Percentiles rank a stretch among this genome's conserved stretches.
These are phyloP conservation scores for Zaprionus camerounensis DNA, from an alignment of 1,140 invertebrate genomes.

Conservation along the genomic window DNA sequence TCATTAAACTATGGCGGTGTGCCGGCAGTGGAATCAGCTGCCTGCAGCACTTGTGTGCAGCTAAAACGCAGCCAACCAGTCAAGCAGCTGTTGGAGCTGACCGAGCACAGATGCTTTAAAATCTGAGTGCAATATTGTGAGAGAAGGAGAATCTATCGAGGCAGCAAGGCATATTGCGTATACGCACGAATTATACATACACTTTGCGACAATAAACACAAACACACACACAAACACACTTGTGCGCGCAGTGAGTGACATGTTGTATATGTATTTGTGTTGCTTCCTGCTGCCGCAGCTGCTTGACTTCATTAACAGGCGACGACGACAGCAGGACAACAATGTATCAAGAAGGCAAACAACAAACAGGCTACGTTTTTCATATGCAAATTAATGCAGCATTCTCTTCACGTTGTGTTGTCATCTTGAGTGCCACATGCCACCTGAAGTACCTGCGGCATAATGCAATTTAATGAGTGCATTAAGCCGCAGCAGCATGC, in stretches of 20 bases:
- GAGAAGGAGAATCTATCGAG: background rate
- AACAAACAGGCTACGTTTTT: constrained; percentile 40
- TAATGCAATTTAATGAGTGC: constrained; percentile 82
- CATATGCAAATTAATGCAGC: constrained; percentile 79
- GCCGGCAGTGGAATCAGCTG: background rate
- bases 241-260: background rate
- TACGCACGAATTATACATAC: background rate
- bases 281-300: constrained; percentile 57
- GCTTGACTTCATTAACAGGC: constrained; percentile 79
- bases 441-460: constrained; percentile 71
- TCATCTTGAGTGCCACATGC: constrained; percentile 41
- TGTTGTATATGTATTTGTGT: constrained; percentile 8
- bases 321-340: constrained; percentile 37
- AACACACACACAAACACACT: constrained; percentile 3
- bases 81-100: background rate
- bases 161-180: background rate
- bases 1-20: background rate
- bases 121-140: constrained; percentile 23
- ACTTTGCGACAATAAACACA: constrained; percentile 38
- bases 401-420: constrained; percentile 25
- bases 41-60: constrained; percentile 29
- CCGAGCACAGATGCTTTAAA: constrained; percentile 15
- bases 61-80: background rate
- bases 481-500: constrained; percentile 45
- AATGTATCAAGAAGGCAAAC: constrained; percentile 36